These are phyloP conservation scores for Cyaniris semiargus DNA, from an alignment of 2,888 invertebrate genomes.

Conservation along the genomic window DNA sequence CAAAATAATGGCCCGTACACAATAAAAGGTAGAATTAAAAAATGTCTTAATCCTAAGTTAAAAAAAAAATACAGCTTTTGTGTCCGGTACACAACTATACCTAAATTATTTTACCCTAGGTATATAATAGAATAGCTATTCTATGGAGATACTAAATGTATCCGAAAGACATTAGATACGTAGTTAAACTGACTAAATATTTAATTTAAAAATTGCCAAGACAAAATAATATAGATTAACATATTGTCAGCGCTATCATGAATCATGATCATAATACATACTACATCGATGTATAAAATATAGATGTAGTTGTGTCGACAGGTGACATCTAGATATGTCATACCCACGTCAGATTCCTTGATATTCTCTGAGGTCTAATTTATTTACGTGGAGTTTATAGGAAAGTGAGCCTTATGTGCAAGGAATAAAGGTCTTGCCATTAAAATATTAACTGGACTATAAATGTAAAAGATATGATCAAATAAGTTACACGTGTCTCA, in stretches of 20 bases:
- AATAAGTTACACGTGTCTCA: neutral
- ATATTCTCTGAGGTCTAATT: neutral
- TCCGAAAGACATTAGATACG: neutral
- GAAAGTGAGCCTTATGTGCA: neutral
- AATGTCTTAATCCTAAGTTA: neutral
- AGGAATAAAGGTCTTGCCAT: neutral
- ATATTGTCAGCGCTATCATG: too few relatives aligned
- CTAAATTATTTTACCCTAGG: too few relatives aligned
- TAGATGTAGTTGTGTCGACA: neutral
- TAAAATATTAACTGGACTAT: neutral
- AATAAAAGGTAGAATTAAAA: neutral
- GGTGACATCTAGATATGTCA: slow-evolving; percentile 11
- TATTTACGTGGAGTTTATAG: neutral
- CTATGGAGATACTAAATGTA: too few relatives aligned
- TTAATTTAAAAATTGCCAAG: too few relatives aligned
- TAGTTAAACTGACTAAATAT: too few relatives aligned
- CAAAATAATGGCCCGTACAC: neutral
- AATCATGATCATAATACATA: too few relatives aligned
- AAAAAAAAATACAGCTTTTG: neutral
- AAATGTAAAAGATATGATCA: neutral
- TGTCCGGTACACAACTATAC: neutral
- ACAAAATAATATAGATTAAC: too few relatives aligned
- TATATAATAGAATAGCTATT: too few relatives aligned
- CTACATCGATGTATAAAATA: neutral
- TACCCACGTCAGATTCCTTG: slow-evolving; percentile 1